These are phyloP conservation scores for Rattus rattus DNA, from an alignment of 2,113 vertebrate genomes.

Conservation along the genomic window DNA sequence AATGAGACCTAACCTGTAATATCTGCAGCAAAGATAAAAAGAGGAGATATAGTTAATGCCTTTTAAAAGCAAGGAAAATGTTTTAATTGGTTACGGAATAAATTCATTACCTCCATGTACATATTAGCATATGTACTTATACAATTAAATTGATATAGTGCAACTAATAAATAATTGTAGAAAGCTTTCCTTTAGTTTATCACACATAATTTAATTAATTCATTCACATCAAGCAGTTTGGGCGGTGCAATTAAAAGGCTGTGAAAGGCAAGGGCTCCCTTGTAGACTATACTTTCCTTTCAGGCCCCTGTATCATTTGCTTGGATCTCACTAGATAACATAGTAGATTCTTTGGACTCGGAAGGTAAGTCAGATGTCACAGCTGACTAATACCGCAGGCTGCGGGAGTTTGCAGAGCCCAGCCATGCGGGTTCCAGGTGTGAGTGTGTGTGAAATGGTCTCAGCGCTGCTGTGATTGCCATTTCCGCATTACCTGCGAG, in stretches of 20 bases:
- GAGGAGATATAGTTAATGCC: constrained; percentile 65
- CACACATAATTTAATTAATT: constrained; percentile 72
- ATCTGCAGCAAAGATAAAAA: constrained; percentile 71
- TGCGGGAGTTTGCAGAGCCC: accelerated
- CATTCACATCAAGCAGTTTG: constrained; percentile 41
- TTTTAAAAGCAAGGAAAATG: constrained; percentile 62
- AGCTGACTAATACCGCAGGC: constrained; percentile 85
- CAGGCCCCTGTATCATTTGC: constrained; percentile 54
- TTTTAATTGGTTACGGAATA: constrained; percentile 58
- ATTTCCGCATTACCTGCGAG: background rate
- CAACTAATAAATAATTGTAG: background rate
- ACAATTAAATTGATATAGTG: background rate
- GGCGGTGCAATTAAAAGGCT: constrained; percentile 71
- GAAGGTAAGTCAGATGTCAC: constrained; percentile 84
- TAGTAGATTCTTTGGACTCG: constrained; percentile 86
- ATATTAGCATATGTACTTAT: background rate
- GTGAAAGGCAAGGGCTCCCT: constrained; percentile 71
- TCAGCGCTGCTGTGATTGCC: constrained; percentile 7
- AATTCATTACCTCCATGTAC: constrained; percentile 59
- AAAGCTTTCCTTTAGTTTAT: constrained; percentile 28
- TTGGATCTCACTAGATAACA: constrained; percentile 85
- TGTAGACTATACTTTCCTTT: constrained; percentile 68
- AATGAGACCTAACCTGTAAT: constrained; percentile 68
- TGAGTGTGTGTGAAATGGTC: constrained; percentile 74
- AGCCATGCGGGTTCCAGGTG: constrained; percentile 49